Base-by-base conservation (phyloP, 2,797 vertebrate genomes). In the Neosilurus mollespiculum region DNA sequence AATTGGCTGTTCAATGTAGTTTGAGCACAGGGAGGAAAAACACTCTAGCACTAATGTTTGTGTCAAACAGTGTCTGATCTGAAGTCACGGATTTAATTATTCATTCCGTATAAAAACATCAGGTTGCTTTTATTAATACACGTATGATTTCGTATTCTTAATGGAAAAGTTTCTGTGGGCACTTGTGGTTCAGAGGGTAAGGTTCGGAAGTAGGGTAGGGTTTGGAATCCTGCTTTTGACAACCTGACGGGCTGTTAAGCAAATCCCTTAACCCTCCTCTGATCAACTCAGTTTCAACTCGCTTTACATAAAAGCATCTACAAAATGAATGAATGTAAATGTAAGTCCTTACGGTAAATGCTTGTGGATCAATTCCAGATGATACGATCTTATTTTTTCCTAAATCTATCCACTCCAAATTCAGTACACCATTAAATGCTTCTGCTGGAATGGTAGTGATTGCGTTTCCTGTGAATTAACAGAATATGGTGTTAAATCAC, bases 401-500 rank as follows among this genome's bases (percentile, higher is more conserved):
- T 43, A 99, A 91, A 91, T 99, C 96, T 85, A 99, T 95, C 94
- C 96, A 96, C 92, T 99, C 97, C 92, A 99, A 90, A 91, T 98
- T 97, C 5, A 96, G 97, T 75, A 98, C 91, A 34, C 98, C 98
- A 0, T 98, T 97, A 87, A 99, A 99, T 70, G 96, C 96, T 90
- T 91, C 97, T 22, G 94, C 93, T 56, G 97, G 96, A 90, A 99
- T 95, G 83, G 93, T 87, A 87, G 92, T 94, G 91, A 99, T 99
- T 78, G 88, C 90, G 67, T 99, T 99, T 24, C 95, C 98, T 99
- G 92, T 87, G 81, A 81, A 72, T 66, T 78, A 43, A 84, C 22
- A 80, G 70, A 56, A 77, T 20, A 54, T 14, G 49, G 43, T 78
- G 77, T 78, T 65, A 78, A 78, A 53, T 51, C n/a, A 53, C 4